These are phyloP conservation scores for Stenurella melanura DNA, from an alignment of 2,888 invertebrate genomes.

Conservation along the genomic window DNA sequence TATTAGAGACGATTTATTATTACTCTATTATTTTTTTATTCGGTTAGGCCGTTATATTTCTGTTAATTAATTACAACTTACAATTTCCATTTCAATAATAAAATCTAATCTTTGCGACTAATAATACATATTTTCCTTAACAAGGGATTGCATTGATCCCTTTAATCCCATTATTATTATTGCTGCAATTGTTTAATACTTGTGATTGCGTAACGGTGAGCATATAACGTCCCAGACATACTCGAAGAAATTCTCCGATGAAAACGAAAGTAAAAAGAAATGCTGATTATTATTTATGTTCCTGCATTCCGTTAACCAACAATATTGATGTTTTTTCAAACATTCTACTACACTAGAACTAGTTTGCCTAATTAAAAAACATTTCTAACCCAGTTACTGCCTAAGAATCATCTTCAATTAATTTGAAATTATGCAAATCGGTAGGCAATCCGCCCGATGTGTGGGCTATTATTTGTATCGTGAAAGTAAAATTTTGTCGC, in stretches of 20 bases:
- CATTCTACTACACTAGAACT: neutral
- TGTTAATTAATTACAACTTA: no score
- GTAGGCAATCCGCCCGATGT: neutral
- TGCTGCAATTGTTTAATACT: neutral
- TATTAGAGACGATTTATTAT: no score
- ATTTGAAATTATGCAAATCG: constrained; percentile 37
- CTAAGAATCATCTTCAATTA: constrained; percentile 27
- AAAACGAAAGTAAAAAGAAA: constrained; percentile 10
- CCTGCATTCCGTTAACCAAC: neutral
- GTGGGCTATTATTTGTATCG: constrained; percentile 42
- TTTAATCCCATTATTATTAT: neutral
- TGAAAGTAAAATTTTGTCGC: constrained; percentile 63
- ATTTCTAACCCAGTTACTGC: constrained; percentile 4
- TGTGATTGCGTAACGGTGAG: neutral
- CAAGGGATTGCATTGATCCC: no score
- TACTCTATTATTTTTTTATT: no score
- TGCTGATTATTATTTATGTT: neutral
- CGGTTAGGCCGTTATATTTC: no score
- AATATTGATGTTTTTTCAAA: neutral
- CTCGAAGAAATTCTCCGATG: neutral
- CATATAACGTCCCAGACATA: neutral
- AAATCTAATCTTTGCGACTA: no score
- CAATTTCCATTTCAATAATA: no score
- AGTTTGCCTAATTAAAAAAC: neutral
- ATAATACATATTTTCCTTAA: no score